These are phyloP conservation scores for Larimichthys polyactis DNA, from an alignment of 2,113 vertebrate species.

Conservation along the genomic window DNA sequence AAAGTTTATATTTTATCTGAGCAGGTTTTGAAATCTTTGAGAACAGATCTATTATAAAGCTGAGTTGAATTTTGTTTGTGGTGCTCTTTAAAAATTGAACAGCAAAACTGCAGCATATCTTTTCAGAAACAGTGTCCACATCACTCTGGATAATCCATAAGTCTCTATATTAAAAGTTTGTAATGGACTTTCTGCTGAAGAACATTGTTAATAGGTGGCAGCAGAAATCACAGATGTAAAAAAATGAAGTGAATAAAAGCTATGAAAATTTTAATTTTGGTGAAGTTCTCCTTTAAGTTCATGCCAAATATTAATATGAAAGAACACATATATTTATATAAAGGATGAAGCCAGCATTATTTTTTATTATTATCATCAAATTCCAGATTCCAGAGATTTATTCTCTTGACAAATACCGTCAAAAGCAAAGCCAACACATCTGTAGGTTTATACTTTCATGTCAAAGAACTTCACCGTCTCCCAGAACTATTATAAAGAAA, in stretches of 20 bases:
- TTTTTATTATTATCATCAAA: neutral
- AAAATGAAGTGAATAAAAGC: neutral
- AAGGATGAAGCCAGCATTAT: neutral
- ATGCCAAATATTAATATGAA: neutral
- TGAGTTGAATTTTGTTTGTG: neutral
- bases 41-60: too few relatives aligned
- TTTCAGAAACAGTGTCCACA: neutral
- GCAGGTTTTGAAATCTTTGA: neutral
- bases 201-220: neutral
- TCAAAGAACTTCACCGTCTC: neutral
- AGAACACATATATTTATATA: neutral
- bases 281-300: neutral
- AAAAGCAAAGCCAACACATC: neutral
- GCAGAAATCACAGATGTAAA: neutral
- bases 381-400: too few relatives aligned
- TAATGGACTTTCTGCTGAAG: too few relatives aligned
- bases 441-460: neutral
- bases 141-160: neutral
- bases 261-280: neutral
- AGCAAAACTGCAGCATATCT: neutral
- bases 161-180: neutral
- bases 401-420: neutral
- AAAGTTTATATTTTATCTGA: neutral
- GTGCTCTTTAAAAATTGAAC: neutral
- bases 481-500: neutral